Percentiles rank a stretch among this genome's conserved stretches.
phyloP scores from a whole-genome alignment of 2,888 invertebrate species.

The Argyra leucocephala region DNA sequence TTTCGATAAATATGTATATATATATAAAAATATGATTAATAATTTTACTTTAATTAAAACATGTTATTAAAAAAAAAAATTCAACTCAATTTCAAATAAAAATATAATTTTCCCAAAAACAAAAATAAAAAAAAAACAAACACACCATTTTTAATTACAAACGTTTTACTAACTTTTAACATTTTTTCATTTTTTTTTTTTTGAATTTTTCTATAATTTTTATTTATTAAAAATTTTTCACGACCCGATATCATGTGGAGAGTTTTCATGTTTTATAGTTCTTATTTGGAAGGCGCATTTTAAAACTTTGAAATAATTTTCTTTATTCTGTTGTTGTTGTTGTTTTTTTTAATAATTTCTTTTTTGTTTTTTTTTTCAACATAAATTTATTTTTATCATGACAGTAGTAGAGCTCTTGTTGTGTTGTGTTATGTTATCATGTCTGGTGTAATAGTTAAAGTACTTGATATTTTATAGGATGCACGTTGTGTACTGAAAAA shows the following conservation, averaged over 20 bases:
- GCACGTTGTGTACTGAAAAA: no score
- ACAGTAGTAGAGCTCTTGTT: slow-evolving; percentile 3
- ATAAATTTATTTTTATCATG: neutral
- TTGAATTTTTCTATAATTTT: neutral
- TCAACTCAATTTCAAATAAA: neutral
- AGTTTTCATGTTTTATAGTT: slow-evolving; percentile 3
- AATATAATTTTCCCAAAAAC: neutral
- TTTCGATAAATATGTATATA: no score
- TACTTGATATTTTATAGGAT: no score
- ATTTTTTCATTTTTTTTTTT: neutral
- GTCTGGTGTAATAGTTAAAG: neutral
- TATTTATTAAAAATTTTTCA: slow-evolving; percentile 6
- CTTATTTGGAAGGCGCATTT: neutral
- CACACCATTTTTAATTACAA: neutral
- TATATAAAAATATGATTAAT: neutral
- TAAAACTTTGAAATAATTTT: neutral
- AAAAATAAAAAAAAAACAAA: neutral
- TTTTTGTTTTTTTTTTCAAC: neutral
- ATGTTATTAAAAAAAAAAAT: neutral
- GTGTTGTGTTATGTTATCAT: neutral
- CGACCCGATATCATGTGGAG: slow-evolving; percentile 1
- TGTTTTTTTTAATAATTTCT: neutral
- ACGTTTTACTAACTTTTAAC: neutral
- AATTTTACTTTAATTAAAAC: neutral
- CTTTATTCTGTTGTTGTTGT: neutral